These are phyloP conservation scores for Bambusicola thoracicus DNA, from an alignment of 2,113 vertebrate genomes.

Conservation along the genomic window DNA sequence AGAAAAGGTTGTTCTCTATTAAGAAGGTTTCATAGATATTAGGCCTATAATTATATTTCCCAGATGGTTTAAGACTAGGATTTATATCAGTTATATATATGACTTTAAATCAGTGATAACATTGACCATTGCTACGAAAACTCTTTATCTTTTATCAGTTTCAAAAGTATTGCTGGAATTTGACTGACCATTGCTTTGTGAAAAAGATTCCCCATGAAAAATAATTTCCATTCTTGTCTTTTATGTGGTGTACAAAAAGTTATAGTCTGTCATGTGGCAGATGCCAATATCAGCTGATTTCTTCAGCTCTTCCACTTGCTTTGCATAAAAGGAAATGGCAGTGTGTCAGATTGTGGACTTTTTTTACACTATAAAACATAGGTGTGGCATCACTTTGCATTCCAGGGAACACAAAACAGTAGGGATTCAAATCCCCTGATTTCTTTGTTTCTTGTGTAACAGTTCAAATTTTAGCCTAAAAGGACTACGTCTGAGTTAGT, in stretches of 20 bases:
- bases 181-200: background rate
- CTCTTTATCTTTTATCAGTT: background rate
- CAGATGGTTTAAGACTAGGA: background rate
- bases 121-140: background rate
- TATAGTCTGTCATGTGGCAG: background rate
- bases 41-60: background rate
- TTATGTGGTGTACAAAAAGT: background rate
- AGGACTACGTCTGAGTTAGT: background rate
- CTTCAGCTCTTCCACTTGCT: background rate
- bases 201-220: background rate
- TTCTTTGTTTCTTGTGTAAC: background rate
- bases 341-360: background rate
- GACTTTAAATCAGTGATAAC: background rate
- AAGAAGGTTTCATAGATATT: background rate
- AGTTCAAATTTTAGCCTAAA: background rate
- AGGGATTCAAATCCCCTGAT: background rate
- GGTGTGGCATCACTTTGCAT: background rate
- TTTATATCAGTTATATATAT: background rate
- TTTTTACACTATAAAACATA: background rate
- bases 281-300: background rate
- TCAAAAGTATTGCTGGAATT: background rate
- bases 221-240: background rate
- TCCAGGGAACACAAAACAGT: background rate
- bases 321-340: background rate
- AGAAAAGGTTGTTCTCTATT: background rate